Conservation (phyloP, 2,797 vertebrate species). For the Malacoraja senta region DNA sequence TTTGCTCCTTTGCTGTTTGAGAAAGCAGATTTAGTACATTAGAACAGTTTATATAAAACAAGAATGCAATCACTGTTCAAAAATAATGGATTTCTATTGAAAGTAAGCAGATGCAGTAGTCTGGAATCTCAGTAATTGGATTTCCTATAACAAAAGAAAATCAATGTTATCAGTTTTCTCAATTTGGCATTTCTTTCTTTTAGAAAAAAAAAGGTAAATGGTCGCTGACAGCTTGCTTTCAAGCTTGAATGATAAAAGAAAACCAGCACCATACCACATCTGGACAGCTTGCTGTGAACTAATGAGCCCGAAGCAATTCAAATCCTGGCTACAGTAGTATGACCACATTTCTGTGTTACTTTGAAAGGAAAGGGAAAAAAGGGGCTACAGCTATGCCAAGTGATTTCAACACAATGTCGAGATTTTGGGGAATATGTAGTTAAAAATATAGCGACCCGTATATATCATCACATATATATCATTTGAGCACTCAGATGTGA, state of each 20-base stretch:
- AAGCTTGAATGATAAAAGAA: slow-evolving; percentile 73
- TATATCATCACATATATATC: background rate
- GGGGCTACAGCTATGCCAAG: slow-evolving; percentile 56
- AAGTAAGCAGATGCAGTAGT: background rate
- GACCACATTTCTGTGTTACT: slow-evolving; percentile 27
- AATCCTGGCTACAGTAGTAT: slow-evolving; percentile 51
- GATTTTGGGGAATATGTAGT: background rate
- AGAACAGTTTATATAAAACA: background rate
- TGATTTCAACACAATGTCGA: background rate
- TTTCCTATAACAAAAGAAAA: slow-evolving; percentile 16
- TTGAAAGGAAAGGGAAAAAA: slow-evolving; percentile 52
- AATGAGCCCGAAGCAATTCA: slow-evolving; percentile 65
- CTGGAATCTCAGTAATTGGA: background rate
- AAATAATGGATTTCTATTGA: background rate
- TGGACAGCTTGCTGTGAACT: slow-evolving; percentile 66
- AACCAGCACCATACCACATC: slow-evolving; percentile 62
- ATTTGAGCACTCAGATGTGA: slow-evolving; percentile 11
- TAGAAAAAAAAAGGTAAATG: slow-evolving; percentile 57
- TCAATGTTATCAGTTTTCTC: slow-evolving; percentile 26
- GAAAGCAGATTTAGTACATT: background rate
- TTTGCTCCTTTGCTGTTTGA: background rate
- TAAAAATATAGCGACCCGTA: background rate
- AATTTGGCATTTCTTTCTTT: slow-evolving; percentile 63
- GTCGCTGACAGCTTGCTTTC: slow-evolving; percentile 68
- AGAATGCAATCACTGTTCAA: background rate